Conservation (phyloP, 2,797 vertebrate species). For the Eremophila alpestris region DNA sequence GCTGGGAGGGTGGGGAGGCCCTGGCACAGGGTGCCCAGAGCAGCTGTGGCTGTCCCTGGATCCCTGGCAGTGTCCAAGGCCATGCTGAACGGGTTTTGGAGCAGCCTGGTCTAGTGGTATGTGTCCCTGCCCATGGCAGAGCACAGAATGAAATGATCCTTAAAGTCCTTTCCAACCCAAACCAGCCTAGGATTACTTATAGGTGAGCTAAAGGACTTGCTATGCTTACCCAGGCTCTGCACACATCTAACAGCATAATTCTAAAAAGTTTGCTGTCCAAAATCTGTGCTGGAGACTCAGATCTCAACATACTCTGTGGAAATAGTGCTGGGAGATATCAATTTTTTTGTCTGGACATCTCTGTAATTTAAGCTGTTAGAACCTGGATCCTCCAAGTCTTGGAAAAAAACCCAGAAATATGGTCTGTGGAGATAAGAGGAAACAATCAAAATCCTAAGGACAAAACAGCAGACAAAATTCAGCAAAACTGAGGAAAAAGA, state of each 20-base stretch:
- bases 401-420: fast-evolving
- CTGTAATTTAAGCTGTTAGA: not conserved
- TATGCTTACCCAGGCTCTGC: not conserved
- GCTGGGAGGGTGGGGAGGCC: fast-evolving
- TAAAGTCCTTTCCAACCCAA: not conserved
- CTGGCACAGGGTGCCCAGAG: not conserved
- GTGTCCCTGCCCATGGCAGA: not conserved
- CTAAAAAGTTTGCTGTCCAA: not conserved
- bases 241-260: fast-evolving
- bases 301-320: not conserved
- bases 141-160: fast-evolving
- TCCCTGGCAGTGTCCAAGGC: not conserved
- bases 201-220: not conserved
- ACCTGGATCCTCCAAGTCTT: not conserved
- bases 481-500: not conserved
- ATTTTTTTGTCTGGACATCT: not conserved
- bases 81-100: fast-evolving
- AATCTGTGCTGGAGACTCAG: not conserved
- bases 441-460: not conserved
- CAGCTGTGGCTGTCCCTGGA: not conserved
- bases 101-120: fast-evolving
- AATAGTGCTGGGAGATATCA: not conserved
- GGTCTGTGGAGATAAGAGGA: not conserved
- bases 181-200: not conserved
- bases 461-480: not conserved